Evolutionary conservation across 2,888 invertebrate genomes (phyloP), one percentile per base, ranked within the genome.

Genomic region (Pyrochroa serraticornis): DNA sequence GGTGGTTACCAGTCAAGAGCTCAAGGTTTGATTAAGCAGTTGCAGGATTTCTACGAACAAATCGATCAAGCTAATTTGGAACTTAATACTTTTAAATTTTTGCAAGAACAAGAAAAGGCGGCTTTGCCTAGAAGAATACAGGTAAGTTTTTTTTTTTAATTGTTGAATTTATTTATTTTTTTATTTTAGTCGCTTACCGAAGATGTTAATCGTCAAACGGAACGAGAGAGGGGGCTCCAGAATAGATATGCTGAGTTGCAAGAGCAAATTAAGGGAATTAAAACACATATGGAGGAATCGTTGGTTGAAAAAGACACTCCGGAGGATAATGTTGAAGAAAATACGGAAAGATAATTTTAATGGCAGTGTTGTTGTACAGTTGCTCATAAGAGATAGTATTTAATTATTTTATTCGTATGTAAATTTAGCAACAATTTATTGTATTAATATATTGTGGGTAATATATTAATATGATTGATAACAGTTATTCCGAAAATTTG

Each of bases 111-210:
- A 77, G 97, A 98, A 80, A 87, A 88, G 67, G 87, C 89, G 12
- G 97, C 97, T 13, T 88, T 97, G 71, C 95, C 96, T 0, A 87
- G 94, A 62, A 85, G 97, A 73, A 85, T 97, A 74, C 93, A 93
- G 83, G 92, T 92, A 77, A 71, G 63, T 51, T 62, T 58, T 65
- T 49, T 42, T 36, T 30, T 42, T 42, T 42, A 12, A 32, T 38
- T 42, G 7, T 33, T 1, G 43, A 34, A 13, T 3, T 30, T 31
- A n/a, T 2, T 10, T 14, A 7, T 37, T 39, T 45, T 46, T 51
- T 48, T 13, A 72, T 77, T 78, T 52, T 80, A 92, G 90, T 90
- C 91, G 0, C 79, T 97, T 60, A 92, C 92, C 50, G 95, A 96
- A 75, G 97, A 97, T 77, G 96, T 97, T 0, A 90, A 88, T 59